Percentiles rank a stretch among this genome's conserved stretches.
These are phyloP conservation scores for Ostrea denselamellosa DNA, from an alignment of 1,140 invertebrate genomes.

Conservation along the genomic window DNA sequence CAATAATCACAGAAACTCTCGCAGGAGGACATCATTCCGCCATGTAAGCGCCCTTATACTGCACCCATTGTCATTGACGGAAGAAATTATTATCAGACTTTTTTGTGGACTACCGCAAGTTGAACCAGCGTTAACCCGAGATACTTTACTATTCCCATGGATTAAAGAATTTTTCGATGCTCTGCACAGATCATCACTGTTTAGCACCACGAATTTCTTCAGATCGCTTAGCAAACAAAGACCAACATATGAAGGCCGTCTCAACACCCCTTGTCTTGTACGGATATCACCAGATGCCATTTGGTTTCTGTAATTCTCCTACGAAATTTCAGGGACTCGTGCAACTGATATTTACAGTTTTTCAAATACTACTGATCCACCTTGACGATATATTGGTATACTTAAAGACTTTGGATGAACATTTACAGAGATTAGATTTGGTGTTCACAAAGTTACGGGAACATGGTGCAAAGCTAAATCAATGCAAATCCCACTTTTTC, in stretches of 20 bases:
- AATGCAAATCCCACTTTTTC: conserved; percentile 8
- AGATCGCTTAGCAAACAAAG: too few relatives aligned
- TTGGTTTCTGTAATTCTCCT: too few relatives aligned
- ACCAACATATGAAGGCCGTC: too few relatives aligned
- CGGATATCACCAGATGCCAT: too few relatives aligned
- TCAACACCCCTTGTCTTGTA: too few relatives aligned
- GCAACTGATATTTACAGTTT: conserved; percentile 41
- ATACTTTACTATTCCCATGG: conserved; percentile 79
- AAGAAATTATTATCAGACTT: conserved; percentile 49
- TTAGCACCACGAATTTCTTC: conserved; percentile 77
- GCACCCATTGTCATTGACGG: conserved; percentile 56
- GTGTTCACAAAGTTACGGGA: too few relatives aligned
- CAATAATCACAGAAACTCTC: conserved; percentile 47
- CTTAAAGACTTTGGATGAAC: neutral
- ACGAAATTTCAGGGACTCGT: too few relatives aligned
- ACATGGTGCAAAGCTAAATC: too few relatives aligned
- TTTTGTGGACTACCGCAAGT: conserved; percentile 77
- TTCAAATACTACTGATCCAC: conserved; percentile 51
- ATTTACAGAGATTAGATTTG: too few relatives aligned
- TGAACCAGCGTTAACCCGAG: conserved; percentile 79
- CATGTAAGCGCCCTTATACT: conserved; percentile 50
- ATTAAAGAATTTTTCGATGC: conserved; percentile 78
- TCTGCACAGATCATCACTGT: conserved; percentile 62
- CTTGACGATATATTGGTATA: conserved; percentile 57
- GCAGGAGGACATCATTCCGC: conserved; percentile 41